These are phyloP conservation scores for Archilochus colubris DNA, from an alignment of 2,113 vertebrate species.

Conservation along the genomic window DNA sequence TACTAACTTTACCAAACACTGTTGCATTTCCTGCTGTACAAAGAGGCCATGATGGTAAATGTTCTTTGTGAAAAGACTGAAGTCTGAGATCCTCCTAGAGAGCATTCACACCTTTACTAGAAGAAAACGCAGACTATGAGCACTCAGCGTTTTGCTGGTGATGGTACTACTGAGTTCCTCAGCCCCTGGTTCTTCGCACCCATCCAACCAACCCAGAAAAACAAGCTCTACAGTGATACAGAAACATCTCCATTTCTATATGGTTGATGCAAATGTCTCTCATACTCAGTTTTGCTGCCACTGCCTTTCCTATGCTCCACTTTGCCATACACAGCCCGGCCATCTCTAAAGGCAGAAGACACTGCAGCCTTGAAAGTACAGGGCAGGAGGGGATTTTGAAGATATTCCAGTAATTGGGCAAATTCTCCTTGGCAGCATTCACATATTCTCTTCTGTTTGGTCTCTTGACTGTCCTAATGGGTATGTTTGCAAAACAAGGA, in stretches of 20 bases:
- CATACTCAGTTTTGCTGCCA: background rate
- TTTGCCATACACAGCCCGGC: background rate
- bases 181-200: background rate
- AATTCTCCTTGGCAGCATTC: background rate
- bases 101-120: background rate
- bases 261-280: fast-evolving
- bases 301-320: background rate
- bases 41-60: background rate
- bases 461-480: background rate
- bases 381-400: background rate
- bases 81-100: background rate
- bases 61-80: background rate
- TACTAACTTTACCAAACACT: background rate
- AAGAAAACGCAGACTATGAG: background rate
- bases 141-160: background rate
- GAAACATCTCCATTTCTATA: background rate
- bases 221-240: background rate
- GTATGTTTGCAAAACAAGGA: background rate
- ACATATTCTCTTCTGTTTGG: background rate
- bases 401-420: background rate
- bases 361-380: background rate
- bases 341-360: background rate
- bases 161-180: background rate
- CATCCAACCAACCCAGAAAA: background rate
- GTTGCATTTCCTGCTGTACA: background rate